Base-by-base conservation (phyloP, 2,797 vertebrate genomes). In the Centropyge bicolor region DNA sequence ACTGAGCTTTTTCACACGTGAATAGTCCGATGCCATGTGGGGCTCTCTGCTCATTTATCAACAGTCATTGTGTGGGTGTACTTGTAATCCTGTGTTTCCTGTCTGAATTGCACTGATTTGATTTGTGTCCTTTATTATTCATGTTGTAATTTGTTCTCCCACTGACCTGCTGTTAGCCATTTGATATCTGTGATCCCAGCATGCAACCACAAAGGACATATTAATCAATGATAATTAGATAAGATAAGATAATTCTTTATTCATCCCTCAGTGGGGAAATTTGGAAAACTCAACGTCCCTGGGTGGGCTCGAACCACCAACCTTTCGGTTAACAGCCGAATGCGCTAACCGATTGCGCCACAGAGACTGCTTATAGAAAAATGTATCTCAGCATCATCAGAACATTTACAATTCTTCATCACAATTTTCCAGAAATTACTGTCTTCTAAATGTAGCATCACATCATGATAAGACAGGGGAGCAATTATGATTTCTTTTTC, bases 301-400 rank as follows among this genome's bases (percentile, higher is more conserved):
- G 27, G 27, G 27, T 31, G 27, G 27, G 27, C 27, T 31, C 27
- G 27, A 31, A 31, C 27, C 27, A 31, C 27, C 27, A 31, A 31
- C 27, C 27, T 31, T 31, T 31, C 27, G 27, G 27, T 31, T 31
- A 31, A 31, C 27, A 31, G 27, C 27, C 27, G 27, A 31, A 31
- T 4, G 27, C 27, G 27, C 27, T 31, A 31, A 31, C 27, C 27
- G 27, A 31, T 31, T 31, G 27, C 27, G 27, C 27, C 27, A 31
- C 27, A 31, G 27, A 31, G 27, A 31, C 27, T 31, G 27, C 27
- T 31, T 19, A 45, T 0, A 16, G 22, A 7, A 45, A 24, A 22
- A 48, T 38, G 14, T 94, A 94, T 94, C 81, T 95, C 31, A 60
- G 36, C 36, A n/a, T 10, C 19, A 54, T 19, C 27, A 38, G 12